Base-by-base conservation (phyloP, 2,888 invertebrate species). In the Pristionchus entomophagus region DNA sequence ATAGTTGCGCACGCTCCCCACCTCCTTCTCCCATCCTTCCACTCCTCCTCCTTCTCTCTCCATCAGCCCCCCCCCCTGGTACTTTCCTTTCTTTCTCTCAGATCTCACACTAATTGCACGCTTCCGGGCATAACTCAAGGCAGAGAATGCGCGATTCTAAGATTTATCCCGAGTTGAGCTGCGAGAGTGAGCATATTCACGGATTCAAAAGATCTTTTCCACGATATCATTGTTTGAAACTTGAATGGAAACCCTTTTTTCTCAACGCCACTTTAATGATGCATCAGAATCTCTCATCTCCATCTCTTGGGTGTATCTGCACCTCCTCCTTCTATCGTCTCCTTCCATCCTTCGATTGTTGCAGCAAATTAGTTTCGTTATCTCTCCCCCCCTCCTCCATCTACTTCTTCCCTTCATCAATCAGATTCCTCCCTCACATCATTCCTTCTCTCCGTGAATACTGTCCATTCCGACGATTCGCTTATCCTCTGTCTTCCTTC, bases 351-450 rank as follows among this genome's bases (percentile, higher is more conserved):
- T 49, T 32, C 26, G 78, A 78, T 65, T 65, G 29, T 29, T 65
- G 65, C 65, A 19, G 65, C 22, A 65, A 65, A 65, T 65, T 65
- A 65, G 65, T 65, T 65, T 65, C 65, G 65, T 65, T 65, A 19
- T 17, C 35, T 19, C 56, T 5, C 29, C 6, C 73, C 65, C 35
- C 26, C 49, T 49, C 78, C 49, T 49, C 49, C 51, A 32, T 26
- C 78, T 78, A n/a, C 19, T 35, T 49, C 77, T 77, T 77, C 77
- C n/a, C n/a, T 45, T 41, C 41, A 8, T n/a, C 45, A 22, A 32
- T 78, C 78, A 49, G 51, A 32, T 32, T 49, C 29, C 49, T 22
- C 19, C 29, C 65, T 65, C 49, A 8, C 73, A 41, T 73, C 73
- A 73, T 73, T 73, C 26, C 35, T 69, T n/a, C n/a, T n/a, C n/a